Evolutionary conservation across 2,888 invertebrate species (phyloP).

Genomic region (Kuschelorhynchus macadamiae): DNA sequence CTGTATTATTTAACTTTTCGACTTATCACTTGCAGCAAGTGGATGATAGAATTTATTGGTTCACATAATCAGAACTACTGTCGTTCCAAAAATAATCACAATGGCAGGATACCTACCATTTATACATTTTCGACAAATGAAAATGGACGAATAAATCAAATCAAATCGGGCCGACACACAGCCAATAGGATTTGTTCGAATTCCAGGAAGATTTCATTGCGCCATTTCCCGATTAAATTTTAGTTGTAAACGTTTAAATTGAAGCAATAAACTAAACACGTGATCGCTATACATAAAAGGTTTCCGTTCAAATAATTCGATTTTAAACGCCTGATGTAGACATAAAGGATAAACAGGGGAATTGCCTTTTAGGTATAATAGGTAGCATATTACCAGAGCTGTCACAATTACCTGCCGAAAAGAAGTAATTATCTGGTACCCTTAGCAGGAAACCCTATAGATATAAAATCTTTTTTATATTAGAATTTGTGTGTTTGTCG

Average conservation of each 20-base stretch:
- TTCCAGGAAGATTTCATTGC: constrained; percentile 41
- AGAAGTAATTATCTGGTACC: too few species aligned
- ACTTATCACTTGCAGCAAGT: too few species aligned
- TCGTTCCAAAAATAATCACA: neutral
- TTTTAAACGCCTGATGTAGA: constrained; percentile 41
- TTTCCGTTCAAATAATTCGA: constrained; percentile 37
- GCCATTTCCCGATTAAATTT: constrained; percentile 40
- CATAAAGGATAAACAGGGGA: constrained; percentile 36
- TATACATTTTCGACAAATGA: neutral
- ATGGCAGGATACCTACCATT: neutral
- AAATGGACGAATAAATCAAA: constrained; percentile 25
- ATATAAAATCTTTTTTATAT: too few species aligned
- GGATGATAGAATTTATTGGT: too few species aligned
- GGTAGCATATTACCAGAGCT: constrained; percentile 4
- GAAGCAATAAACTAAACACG: constrained; percentile 48
- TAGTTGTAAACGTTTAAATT: constrained; percentile 48
- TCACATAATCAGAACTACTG: too few species aligned
- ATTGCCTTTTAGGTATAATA: constrained; percentile 36
- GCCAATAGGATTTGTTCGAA: constrained; percentile 31
- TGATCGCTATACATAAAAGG: constrained; percentile 47
- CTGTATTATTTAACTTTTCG: too few species aligned
- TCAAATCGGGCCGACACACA: constrained; percentile 4
- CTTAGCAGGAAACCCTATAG: too few species aligned
- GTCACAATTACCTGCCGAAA: neutral
- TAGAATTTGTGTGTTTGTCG: too few species aligned